Evolutionary conservation across 2,113 vertebrate genomes (phyloP), one percentile per base, ranked within the genome.

Genomic region (Chloebia gouldiae): DNA sequence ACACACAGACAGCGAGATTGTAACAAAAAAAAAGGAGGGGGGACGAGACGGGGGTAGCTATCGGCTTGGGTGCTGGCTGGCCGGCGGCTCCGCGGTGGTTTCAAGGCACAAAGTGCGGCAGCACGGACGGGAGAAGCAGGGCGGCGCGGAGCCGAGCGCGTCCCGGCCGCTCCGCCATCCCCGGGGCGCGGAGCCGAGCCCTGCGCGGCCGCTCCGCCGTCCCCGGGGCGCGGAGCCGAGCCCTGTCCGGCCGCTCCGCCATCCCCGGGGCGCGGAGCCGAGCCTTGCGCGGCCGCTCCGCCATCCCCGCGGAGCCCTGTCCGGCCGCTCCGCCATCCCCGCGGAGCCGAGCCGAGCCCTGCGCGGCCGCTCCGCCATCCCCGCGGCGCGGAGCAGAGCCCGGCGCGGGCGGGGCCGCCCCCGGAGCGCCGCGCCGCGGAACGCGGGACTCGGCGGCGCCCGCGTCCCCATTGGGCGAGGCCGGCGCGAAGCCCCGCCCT

Each of bases 131-230:
- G 40, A 13, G 40, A 40, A 40, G 39, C 40, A 13, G 40, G 12
- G 39, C 40, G 13, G 40, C 13, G 39, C 25, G 0, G 15, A 1
- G 6, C 37, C 2, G 6, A 2, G 35, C 54, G 14, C 24, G 1
- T 9, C 39, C 11, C 40, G 40, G 45, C 66, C 12, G 7, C 65
- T 35, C 56, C 47, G 20, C 45, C 49, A 9, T 15, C 47, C 50
- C 42, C n/a, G 33, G 9, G 39, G 40, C 13, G 40, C 40, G 11
- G 40, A 5, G 10, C 39, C 39, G 39, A 40, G 40, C 40, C 40
- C 40, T 12, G 13, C 15, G 2, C 66, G 8, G 45, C 66, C 12
- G 7, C 65, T 35, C 56, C 47, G 20, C 45, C 49, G 7, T 15
- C 47, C 50, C 42, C n/a, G n/a, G n/a, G 39, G 39, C 39, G 39